Evolutionary conservation across 2,888 invertebrate species (phyloP).

Genomic region (Thymelicus lineola): DNA sequence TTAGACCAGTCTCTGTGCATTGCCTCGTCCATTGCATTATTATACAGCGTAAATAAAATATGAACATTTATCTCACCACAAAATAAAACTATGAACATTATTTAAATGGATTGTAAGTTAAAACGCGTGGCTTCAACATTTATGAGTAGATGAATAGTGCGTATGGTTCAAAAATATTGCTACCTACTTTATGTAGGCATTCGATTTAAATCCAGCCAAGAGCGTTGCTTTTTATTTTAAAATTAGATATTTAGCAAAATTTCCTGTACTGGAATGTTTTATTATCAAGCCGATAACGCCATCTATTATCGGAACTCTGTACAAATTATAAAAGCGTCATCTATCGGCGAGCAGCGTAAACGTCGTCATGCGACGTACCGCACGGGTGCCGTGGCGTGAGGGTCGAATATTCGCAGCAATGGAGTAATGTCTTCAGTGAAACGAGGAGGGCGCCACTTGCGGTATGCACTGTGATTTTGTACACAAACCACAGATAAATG

Average conservation of each 20-base stretch:
- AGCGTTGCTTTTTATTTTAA: conserved; percentile 24
- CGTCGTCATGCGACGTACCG: conserved; percentile 80
- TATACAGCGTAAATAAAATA: conserved; percentile 3
- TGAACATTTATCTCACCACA: conserved; percentile 12
- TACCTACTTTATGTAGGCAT: conserved; percentile 33
- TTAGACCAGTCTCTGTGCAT: neutral
- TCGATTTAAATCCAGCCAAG: conserved; percentile 23
- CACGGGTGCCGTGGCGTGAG: conserved; percentile 84
- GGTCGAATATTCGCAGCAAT: conserved; percentile 91
- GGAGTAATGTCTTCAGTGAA: conserved; percentile 92
- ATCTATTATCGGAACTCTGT: conserved; percentile 64
- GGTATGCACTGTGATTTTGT: conserved; percentile 86
- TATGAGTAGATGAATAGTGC: conserved; percentile 21
- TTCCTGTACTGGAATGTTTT: conserved; percentile 1
- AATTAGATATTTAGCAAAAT: conserved; percentile 13
- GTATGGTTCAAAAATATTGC: conserved; percentile 15
- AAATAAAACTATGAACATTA: conserved; percentile 6
- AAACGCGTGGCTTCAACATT: neutral
- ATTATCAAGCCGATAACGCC: conserved; percentile 47
- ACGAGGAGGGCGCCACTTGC: conserved; percentile 94
- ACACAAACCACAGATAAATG: conserved; percentile 29
- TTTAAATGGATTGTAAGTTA: conserved; percentile 3
- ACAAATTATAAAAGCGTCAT: conserved; percentile 76
- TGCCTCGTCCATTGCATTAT: neutral
- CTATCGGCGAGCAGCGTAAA: conserved; percentile 61